Evolutionary conservation across 1,140 invertebrate species (phyloP).

Genomic region (Grapholita molesta): DNA sequence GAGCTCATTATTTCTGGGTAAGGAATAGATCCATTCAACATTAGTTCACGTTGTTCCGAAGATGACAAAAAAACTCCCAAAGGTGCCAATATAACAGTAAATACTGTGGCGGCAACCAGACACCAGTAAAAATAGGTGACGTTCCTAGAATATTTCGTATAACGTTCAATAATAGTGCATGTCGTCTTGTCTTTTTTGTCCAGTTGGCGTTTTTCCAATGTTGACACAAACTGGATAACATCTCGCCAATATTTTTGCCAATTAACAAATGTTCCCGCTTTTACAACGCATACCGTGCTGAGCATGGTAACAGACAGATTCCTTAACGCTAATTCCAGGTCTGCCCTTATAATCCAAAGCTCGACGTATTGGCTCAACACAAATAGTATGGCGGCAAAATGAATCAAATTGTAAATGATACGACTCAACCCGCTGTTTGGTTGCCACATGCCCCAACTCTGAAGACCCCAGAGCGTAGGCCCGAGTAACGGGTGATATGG

Average conservation of each 20-base stretch:
- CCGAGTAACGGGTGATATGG: constrained; percentile 45
- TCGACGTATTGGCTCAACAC: constrained; percentile 59
- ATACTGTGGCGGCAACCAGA: constrained; percentile 48
- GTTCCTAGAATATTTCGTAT: constrained; percentile 53
- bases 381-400: constrained; percentile 47
- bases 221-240: constrained; percentile 47
- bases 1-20: constrained; percentile 58
- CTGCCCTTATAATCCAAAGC: constrained; percentile 47
- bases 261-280: constrained; percentile 50
- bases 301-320: constrained; percentile 62
- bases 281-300: constrained; percentile 54
- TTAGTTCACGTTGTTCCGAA: constrained; percentile 25
- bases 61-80: constrained; percentile 43
- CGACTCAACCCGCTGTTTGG: constrained; percentile 26
- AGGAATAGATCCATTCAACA: constrained; percentile 35
- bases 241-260: constrained; percentile 53
- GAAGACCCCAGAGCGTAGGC: constrained; percentile 49
- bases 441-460: constrained; percentile 55
- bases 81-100: constrained; percentile 57
- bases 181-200: constrained; percentile 32
- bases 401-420: constrained; percentile 40
- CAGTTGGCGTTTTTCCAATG: constrained; percentile 43
- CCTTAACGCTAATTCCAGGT: constrained; percentile 46
- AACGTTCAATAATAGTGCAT: constrained; percentile 35
- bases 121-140: constrained; percentile 59